Percentiles rank a stretch among this genome's conserved stretches.
phyloP scores from a whole-genome alignment of 2,113 vertebrate species.

The Parus major region DNA sequence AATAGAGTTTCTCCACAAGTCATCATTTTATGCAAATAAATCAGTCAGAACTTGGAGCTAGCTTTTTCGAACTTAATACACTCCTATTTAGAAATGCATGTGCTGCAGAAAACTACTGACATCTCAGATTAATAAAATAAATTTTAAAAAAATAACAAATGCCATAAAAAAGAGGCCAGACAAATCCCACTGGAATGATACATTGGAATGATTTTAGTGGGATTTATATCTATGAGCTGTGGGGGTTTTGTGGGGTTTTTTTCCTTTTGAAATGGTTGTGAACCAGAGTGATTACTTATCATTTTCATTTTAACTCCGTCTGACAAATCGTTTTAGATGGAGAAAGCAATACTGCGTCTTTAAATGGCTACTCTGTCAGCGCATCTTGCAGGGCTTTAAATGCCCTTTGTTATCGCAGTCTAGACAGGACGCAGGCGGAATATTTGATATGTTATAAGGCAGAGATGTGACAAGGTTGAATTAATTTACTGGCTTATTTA shows the following conservation, averaged over 20 bases:
- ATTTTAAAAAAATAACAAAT: background rate
- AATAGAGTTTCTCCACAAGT: background rate
- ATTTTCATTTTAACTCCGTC: slow-evolving; percentile 77
- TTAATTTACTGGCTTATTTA: slow-evolving; percentile 71
- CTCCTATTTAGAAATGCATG: background rate
- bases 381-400: slow-evolving; percentile 76
- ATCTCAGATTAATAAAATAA: background rate
- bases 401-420: slow-evolving; percentile 85
- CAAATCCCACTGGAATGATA: slow-evolving; percentile 28
- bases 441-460: slow-evolving; percentile 75
- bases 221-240: slow-evolving; percentile 27
- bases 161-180: background rate
- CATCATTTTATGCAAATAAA: background rate
- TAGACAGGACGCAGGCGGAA: slow-evolving; percentile 82
- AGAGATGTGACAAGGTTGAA: slow-evolving; percentile 76
- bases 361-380: slow-evolving; percentile 81
- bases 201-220: slow-evolving; percentile 18
- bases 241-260: background rate
- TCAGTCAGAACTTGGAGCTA: background rate
- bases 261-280: slow-evolving; percentile 39
- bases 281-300: slow-evolving; percentile 73
- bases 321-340: slow-evolving; percentile 76
- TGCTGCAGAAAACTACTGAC: background rate
- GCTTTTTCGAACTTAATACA: background rate
- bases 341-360: slow-evolving; percentile 73